Percentiles rank a stretch among this genome's conserved stretches.
Conservation (phyloP, 2,113 vertebrate genomes). For the Clarias magur region DNA sequence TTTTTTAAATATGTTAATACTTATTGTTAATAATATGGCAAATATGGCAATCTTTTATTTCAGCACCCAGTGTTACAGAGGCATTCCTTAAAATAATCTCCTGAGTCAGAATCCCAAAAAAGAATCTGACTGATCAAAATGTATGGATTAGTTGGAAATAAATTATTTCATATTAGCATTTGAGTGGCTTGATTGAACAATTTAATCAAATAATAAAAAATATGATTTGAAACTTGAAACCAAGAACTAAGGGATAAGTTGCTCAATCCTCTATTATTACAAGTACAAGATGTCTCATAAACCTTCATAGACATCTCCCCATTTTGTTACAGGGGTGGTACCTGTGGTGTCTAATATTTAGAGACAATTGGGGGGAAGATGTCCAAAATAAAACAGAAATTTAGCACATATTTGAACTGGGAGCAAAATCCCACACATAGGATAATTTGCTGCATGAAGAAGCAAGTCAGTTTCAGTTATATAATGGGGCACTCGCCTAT, state of each 20-base stretch:
- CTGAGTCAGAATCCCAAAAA: background rate
- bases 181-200: background rate
- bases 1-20: no score
- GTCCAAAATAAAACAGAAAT: background rate
- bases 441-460: background rate
- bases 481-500: background rate
- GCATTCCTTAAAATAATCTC: background rate
- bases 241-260: background rate
- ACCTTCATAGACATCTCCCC: background rate
- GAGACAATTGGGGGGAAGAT: no score
- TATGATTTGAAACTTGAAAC: background rate
- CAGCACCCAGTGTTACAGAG: background rate
- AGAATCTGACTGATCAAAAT: background rate
- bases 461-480: background rate
- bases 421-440: background rate
- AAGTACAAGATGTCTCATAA: background rate
- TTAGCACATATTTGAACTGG: background rate
- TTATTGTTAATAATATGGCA: no score
- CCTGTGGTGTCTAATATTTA: background rate
- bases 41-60: background rate
- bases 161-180: background rate
- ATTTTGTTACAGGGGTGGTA: background rate
- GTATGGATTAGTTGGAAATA: background rate
- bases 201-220: background rate
- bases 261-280: background rate